These are phyloP conservation scores for Calidris pugnax DNA, from an alignment of 2,113 vertebrate species.

Conservation along the genomic window DNA sequence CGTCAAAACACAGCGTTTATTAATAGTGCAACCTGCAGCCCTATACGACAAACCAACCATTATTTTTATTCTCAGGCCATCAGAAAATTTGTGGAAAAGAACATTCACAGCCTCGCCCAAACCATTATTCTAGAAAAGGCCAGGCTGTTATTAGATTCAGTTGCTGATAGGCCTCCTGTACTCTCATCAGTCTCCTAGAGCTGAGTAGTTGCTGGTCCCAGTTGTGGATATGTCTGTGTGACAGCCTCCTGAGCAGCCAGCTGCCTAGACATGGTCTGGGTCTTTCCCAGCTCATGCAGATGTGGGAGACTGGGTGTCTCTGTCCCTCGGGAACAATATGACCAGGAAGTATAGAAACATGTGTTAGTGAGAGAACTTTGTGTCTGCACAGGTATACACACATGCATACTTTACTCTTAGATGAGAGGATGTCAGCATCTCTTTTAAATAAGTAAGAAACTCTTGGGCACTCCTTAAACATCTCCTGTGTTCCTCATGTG, in stretches of 20 bases:
- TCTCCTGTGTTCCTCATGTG: not conserved
- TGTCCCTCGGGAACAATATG: not conserved
- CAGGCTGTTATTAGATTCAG: not conserved
- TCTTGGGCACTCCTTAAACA: not conserved
- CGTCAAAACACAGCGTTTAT: not conserved
- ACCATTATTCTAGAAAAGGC: not conserved
- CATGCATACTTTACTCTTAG: not conserved
- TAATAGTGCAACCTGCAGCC: not conserved
- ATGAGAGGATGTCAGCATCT: not conserved
- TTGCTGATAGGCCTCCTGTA: not conserved
- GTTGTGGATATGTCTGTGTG: not conserved
- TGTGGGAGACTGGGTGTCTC: not conserved
- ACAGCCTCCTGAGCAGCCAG: not conserved
- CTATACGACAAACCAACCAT: not conserved
- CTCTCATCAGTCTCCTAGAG: not conserved
- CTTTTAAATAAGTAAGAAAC: not conserved
- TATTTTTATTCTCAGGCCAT: not conserved
- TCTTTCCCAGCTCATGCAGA: not conserved
- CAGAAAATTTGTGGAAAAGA: not conserved
- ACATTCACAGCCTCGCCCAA: not conserved
- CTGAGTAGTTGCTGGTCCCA: not conserved
- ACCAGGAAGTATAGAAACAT: not conserved
- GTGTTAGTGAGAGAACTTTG: not conserved
- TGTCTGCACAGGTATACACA: not conserved
- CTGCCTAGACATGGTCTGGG: fast-evolving